Base-by-base conservation (phyloP, 2,797 vertebrate genomes). In the Podargus strigoides region DNA sequence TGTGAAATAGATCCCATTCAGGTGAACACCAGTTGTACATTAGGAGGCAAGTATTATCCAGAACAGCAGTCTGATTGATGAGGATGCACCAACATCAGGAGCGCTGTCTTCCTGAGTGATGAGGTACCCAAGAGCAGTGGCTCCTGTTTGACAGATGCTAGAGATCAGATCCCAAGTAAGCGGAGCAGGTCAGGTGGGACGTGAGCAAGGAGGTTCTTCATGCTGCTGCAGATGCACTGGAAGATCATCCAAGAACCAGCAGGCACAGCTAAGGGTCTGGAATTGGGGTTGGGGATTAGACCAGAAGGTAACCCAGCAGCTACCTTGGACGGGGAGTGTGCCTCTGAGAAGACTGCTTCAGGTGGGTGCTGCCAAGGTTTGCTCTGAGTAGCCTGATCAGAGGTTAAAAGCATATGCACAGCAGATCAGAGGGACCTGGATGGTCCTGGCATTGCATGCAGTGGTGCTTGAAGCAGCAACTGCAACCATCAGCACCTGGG, bases 171-270 rank as follows among this genome's bases (percentile, higher is more conserved):
- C 13, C 58, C 3, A 5, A 77, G 55, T 16, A 34, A 87, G 63
- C 50, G 78, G 84, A 84, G 52, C 1, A 2, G 17, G 32, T 46
- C 24, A 50, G 50, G 30, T 39, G 50, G 67, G 46, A 76, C 42
- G 12, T 1, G 7, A 28, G 28, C 39, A 47, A 50, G 46, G 67
- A 93, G 67, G 6, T 3, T 3, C 34, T 34, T 0, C 0, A 2
- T 56, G 47, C 37, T 80, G 46, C 47, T 81, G 53, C 41, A 84
- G 66, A 37, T 44, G 53, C 13, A 4, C 19, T 72, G 53, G 60
- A 47, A 52, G 47, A 37, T 72, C 41, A 74, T 21, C 8, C 3
- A 5, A 82, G 39, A 82, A 16, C 10, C 28, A 52, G 20, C 1
- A 6, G 64, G 21, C 44, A 53, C 19, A 53, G 16, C 26, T 1